A percentile compares a stretch with the other conserved stretches of the same genome.
Conservation (phyloP, 1,140 invertebrate species). For the Caenorhabditis inopinata region DNA sequence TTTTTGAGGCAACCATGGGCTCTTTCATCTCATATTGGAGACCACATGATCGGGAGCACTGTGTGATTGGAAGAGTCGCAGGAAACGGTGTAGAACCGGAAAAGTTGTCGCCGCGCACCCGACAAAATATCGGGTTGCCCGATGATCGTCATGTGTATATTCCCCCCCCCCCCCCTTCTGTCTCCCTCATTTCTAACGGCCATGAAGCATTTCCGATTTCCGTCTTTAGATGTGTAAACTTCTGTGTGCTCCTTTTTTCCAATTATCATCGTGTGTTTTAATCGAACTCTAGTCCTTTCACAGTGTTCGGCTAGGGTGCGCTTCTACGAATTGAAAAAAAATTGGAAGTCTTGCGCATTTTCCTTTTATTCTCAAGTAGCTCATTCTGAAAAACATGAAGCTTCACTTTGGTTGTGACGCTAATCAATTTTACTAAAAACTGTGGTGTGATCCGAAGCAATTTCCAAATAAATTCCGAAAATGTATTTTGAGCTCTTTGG, state of each 20-base stretch:
- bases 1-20: neutral
- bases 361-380: too few relatives aligned
- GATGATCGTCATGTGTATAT: neutral
- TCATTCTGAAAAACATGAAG: too few relatives aligned
- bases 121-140: slow-evolving; percentile 30
- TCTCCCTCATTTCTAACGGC: neutral
- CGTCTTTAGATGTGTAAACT: slow-evolving; percentile 20
- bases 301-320: too few relatives aligned
- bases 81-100: neutral
- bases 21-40: slow-evolving; percentile 12
- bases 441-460: too few relatives aligned
- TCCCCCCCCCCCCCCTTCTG: too few relatives aligned
- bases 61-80: neutral
- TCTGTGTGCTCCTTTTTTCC: neutral
- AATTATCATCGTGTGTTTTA: neutral
- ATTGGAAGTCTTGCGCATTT: too few relatives aligned
- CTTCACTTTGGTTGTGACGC: too few relatives aligned
- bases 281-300: neutral
- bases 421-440: too few relatives aligned
- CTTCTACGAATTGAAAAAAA: too few relatives aligned
- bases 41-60: neutral
- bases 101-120: slow-evolving; percentile 23
- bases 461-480: too few relatives aligned
- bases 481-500: too few relatives aligned
- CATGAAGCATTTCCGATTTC: slow-evolving; percentile 20